phyloP scores from a whole-genome alignment of 2,888 invertebrate species.

The Ichneumon xanthorius region DNA sequence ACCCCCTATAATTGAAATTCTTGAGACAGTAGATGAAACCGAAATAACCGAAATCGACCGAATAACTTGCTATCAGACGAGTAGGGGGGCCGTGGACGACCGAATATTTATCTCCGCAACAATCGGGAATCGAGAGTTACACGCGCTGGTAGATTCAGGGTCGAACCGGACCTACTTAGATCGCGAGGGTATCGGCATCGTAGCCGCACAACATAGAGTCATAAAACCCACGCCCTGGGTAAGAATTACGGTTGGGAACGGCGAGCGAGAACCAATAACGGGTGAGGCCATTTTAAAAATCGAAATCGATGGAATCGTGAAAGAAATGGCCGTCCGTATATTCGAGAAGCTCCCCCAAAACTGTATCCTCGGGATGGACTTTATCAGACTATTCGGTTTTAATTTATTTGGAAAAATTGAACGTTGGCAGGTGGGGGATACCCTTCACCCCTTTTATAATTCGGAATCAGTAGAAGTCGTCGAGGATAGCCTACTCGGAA shows the following conservation, averaged over 20 bases:
- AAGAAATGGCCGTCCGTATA: background rate
- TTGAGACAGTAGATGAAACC: no score
- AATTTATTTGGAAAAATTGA: background rate
- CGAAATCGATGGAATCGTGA: background rate
- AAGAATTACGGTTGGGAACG: slow-evolving; percentile 15
- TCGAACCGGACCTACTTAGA: no score
- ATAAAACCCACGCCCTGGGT: no score
- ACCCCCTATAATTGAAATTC: no score
- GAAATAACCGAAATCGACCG: no score
- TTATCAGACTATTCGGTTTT: slow-evolving; percentile 20
- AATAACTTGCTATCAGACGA: no score
- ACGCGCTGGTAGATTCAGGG: no score
- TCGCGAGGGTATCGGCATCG: no score
- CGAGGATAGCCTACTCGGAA: background rate
- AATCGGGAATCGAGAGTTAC: no score
- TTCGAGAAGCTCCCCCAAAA: slow-evolving; percentile 9
- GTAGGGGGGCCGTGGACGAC: no score
- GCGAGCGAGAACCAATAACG: background rate
- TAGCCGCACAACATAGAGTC: no score
- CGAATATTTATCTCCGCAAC: no score
- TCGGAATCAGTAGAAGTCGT: background rate
- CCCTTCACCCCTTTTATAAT: background rate
- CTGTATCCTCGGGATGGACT: slow-evolving; percentile 45
- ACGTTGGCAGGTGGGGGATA: background rate
- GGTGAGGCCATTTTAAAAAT: background rate